Evolutionary conservation across 2,113 vertebrate species (phyloP).

Genomic region (Melierax canorus): DNA sequence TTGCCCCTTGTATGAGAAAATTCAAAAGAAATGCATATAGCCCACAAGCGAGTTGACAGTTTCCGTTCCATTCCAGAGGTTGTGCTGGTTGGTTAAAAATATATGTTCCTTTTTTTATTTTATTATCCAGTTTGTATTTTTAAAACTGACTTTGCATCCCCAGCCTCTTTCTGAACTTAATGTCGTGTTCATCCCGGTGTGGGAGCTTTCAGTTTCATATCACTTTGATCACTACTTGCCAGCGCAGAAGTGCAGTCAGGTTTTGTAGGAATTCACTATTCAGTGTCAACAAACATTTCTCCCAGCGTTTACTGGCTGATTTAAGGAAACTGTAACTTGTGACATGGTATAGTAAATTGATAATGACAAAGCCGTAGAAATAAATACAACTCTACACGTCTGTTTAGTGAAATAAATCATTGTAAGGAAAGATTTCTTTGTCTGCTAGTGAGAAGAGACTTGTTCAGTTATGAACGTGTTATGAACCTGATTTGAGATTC

Average conservation of each 20-base stretch:
- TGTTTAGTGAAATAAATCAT: conserved; percentile 38
- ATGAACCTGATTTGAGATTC: background rate
- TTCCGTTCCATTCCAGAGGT: background rate
- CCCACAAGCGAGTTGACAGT: background rate
- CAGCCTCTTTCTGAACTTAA: conserved; percentile 42
- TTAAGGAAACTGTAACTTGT: conserved; percentile 47
- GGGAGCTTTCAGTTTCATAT: conserved; percentile 47
- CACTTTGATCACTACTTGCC: conserved; percentile 44
- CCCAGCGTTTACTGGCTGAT: background rate
- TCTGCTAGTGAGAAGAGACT: background rate
- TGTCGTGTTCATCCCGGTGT: conserved; percentile 18
- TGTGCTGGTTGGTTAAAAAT: conserved; percentile 28
- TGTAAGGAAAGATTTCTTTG: background rate
- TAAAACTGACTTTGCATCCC: conserved; percentile 41
- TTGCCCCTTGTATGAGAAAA: conserved; percentile 14
- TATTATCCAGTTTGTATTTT: conserved; percentile 42
- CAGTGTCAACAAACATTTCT: conserved; percentile 22
- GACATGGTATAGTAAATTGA: conserved; percentile 32
- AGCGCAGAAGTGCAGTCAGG: conserved; percentile 23
- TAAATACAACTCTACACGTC: background rate
- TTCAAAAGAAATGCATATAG: background rate
- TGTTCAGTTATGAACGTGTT: background rate
- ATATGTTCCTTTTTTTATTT: conserved; percentile 35
- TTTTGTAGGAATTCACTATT: conserved; percentile 41
- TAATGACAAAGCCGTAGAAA: background rate